Evolutionary conservation across 2,797 vertebrate genomes (phyloP).

Genomic region (Phrynocephalus forsythii): DNA sequence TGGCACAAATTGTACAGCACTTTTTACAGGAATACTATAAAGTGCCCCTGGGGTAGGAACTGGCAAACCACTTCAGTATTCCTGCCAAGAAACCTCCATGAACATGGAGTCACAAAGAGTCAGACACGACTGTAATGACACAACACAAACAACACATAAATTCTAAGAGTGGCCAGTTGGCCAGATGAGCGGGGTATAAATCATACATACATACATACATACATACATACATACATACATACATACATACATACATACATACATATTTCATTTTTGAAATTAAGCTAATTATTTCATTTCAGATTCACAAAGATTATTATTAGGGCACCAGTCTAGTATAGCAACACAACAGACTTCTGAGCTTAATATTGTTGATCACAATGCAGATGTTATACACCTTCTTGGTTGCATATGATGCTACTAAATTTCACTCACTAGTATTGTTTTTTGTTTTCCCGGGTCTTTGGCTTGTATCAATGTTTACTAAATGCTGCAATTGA

Average conservation of each 20-base stretch:
- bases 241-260: too few relatives aligned
- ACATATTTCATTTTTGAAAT: not conserved
- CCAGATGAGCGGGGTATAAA: too few relatives aligned
- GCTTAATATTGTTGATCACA: constrained; percentile 51
- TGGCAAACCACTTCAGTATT: too few relatives aligned
- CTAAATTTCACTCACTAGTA: constrained; percentile 80
- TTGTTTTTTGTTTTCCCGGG: constrained; percentile 83
- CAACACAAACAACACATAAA: too few relatives aligned
- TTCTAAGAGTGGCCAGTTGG: too few relatives aligned
- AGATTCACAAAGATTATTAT: not conserved
- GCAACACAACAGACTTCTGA: not conserved
- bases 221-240: too few relatives aligned
- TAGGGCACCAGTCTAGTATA: not conserved
- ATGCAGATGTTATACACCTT: constrained; percentile 62
- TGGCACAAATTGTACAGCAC: not conserved
- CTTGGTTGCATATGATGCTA: constrained; percentile 78
- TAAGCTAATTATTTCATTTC: not conserved
- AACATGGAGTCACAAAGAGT: too few relatives aligned
- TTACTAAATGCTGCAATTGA: constrained; percentile 80
- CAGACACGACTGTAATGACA: too few relatives aligned
- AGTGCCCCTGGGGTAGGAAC: too few relatives aligned
- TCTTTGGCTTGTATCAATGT: constrained; percentile 68
- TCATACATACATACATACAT: too few relatives aligned
- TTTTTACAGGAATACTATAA: constrained; percentile 5
- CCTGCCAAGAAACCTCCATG: too few relatives aligned